Evolutionary conservation across 2,113 vertebrate species (phyloP).

Genomic region (Callithrix jacchus): DNA sequence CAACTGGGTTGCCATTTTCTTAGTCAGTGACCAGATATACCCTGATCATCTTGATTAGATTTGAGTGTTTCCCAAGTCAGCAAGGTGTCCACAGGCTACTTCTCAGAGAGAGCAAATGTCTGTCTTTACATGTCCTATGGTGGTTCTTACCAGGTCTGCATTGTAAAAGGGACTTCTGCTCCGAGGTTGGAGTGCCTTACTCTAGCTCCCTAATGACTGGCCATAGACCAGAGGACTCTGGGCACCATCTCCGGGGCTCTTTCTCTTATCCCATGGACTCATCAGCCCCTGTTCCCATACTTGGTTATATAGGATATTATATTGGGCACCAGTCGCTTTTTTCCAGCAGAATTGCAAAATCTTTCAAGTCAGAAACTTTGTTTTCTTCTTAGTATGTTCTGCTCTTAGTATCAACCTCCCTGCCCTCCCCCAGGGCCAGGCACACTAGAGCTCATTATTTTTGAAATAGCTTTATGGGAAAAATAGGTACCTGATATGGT

Average conservation of each 20-base stretch:
- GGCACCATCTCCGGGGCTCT: neutral
- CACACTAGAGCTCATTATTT: neutral
- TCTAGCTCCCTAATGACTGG: no score
- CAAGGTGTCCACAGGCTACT: neutral
- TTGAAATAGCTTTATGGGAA: neutral
- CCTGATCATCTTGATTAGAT: neutral
- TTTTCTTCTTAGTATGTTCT: slow-evolving; percentile 3
- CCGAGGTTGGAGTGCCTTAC: rapidly evolving
- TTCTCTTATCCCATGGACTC: no score
- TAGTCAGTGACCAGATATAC: neutral
- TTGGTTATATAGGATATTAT: neutral
- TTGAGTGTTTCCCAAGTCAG: neutral
- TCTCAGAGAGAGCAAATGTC: neutral
- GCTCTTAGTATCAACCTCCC: neutral
- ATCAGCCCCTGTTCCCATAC: neutral
- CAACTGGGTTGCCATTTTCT: neutral
- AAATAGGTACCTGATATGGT: neutral
- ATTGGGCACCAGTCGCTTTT: neutral
- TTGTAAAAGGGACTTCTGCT: neutral
- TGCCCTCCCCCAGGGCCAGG: neutral
- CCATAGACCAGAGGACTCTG: neutral
- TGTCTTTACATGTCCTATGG: neutral
- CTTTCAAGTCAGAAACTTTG: neutral
- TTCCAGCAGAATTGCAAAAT: neutral
- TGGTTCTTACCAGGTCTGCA: neutral